Base-by-base conservation (phyloP, 1,140 invertebrate genomes). In the Drosophila sechellia region DNA sequence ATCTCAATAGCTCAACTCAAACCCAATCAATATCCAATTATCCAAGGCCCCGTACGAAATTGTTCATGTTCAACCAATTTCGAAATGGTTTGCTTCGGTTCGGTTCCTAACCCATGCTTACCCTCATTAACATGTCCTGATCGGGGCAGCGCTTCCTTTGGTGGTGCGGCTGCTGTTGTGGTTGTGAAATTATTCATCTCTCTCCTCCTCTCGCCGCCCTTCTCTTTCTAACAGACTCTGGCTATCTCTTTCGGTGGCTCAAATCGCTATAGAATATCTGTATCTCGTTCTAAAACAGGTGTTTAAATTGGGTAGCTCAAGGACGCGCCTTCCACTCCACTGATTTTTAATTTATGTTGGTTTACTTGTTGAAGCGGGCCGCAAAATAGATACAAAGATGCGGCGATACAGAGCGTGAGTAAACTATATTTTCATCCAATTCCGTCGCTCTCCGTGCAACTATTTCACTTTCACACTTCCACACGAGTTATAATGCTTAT, bases 141-240 rank as follows among this genome's bases (percentile, higher is more conserved):
- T 85, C 90, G 79, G 53, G 90, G 90, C 74, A 91, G 72, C 52
- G 86, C 56, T 81, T 91, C 90, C 77, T 87, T 89, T 71, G 72
- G 72, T 58, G 72, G 76, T 76, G 77, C 73, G 31, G 84, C 65
- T 50, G 84, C 85, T 54, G 84, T 85, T 76, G 90, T 86, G 68
- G 85, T 91, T 77, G 90, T 90, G 54, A 91, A 91, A 86, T 91
- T 91, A 78, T 91, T 91, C 90, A 91, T 91, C 58, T 78, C 81
- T 45, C 45, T 61, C 42, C 13, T 6, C 25, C 27, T 22, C 48
- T 17, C 48, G 48, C 48, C 22, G 2, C n/a, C 48, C 27, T 22
- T 50, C 48, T 50, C 37, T 37, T 17, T 40, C 43, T 22, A 20
- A 31, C 35, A 39, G 34, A 13, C 6, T 34, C 6, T 40, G 25